These are phyloP conservation scores for Procambarus virginalis DNA, from an alignment of 1,140 invertebrate species.

Conservation along the genomic window DNA sequence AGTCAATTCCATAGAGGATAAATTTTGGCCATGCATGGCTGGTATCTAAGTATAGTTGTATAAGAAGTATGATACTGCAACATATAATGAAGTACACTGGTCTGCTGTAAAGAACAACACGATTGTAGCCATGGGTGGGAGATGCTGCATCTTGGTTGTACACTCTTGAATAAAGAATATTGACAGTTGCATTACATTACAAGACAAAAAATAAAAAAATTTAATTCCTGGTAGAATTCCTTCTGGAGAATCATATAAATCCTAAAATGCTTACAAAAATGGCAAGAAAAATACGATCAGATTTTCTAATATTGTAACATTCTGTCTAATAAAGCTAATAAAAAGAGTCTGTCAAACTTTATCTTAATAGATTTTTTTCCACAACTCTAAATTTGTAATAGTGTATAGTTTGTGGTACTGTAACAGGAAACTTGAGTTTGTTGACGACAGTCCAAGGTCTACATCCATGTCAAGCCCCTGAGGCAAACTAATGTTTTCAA, in stretches of 20 bases:
- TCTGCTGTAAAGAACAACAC: conserved; percentile 92
- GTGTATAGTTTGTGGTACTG: conserved; percentile 79
- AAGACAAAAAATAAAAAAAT: conserved; percentile 95
- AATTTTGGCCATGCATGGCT: conserved; percentile 72
- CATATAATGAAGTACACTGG: conserved; percentile 97
- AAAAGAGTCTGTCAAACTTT: conserved; percentile 91
- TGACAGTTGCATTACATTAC: conserved; percentile 97
- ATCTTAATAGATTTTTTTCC: conserved; percentile 76
- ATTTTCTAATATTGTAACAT: conserved; percentile 89
- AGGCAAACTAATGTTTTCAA: conserved; percentile 40
- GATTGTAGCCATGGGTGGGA: conserved; percentile 98
- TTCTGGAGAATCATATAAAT: conserved; percentile 86
- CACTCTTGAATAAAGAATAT: conserved; percentile 98
- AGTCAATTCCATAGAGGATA: conserved; percentile 84
- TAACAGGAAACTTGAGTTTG: conserved; percentile 70
- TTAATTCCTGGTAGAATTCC: conserved; percentile 92
- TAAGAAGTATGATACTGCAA: conserved; percentile 82
- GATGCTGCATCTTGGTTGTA: conserved; percentile 99
- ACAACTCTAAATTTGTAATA: conserved; percentile 89
- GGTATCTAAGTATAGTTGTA: conserved; percentile 76
- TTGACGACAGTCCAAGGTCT: conserved; percentile 66
- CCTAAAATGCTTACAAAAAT: conserved; percentile 90
- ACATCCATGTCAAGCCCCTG: conserved; percentile 72
- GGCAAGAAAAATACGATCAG: conserved; percentile 87
- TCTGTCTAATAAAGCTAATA: conserved; percentile 93